Conservation (phyloP, 2,888 invertebrate species). For the Lasioglossum villosulum region DNA sequence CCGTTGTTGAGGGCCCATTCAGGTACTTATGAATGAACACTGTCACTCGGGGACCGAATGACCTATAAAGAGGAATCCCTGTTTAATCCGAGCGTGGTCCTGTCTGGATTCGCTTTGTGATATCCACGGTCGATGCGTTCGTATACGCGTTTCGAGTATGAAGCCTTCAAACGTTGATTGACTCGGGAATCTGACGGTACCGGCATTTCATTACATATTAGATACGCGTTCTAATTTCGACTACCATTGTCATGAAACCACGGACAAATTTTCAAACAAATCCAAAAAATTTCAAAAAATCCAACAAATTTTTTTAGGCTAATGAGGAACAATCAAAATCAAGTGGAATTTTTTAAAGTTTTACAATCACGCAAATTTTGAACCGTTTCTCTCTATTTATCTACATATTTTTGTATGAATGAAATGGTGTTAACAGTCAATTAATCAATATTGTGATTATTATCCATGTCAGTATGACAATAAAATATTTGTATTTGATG, state of each 20-base stretch:
- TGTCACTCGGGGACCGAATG: conserved; percentile 51
- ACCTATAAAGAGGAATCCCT: conserved; percentile 50
- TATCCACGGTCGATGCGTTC: conserved; percentile 17
- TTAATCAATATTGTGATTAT: neutral
- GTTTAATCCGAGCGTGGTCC: conserved; percentile 37
- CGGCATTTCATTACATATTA: conserved; percentile 14
- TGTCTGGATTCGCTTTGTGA: conserved; percentile 23
- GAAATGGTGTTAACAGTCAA: neutral
- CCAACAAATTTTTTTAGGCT: neutral
- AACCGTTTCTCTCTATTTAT: neutral
- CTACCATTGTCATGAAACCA: neutral
- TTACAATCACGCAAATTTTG: neutral
- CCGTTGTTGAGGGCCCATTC: conserved; percentile 28
- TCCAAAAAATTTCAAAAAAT: too few species aligned
- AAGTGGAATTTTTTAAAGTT: neutral
- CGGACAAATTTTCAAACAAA: too few species aligned
- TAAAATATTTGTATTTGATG: neutral
- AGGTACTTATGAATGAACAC: conserved; percentile 24
- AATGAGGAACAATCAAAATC: neutral
- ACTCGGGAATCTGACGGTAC: conserved; percentile 14
- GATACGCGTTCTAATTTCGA: neutral
- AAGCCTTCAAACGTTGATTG: conserved; percentile 24
- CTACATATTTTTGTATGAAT: too few species aligned
- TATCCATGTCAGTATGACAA: too few species aligned
- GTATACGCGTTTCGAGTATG: conserved; percentile 6